These are phyloP conservation scores for Chloropsis cyanopogon DNA, from an alignment of 2,113 vertebrate species.

Conservation along the genomic window DNA sequence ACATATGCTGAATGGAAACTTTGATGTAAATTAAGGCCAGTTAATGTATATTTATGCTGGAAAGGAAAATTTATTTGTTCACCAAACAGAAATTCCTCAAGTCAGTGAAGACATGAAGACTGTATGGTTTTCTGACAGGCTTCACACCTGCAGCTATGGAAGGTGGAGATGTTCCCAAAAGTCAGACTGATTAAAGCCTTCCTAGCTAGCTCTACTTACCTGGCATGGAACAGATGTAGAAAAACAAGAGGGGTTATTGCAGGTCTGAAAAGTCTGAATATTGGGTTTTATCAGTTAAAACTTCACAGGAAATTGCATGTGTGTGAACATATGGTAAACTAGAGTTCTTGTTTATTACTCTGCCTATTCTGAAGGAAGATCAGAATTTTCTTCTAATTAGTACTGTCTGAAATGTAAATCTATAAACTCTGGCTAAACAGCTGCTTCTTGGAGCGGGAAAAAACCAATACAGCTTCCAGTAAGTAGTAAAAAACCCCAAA, in stretches of 20 bases:
- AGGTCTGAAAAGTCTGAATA: background rate
- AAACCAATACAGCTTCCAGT: background rate
- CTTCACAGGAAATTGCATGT: background rate
- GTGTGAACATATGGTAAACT: background rate
- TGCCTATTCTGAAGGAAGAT: background rate
- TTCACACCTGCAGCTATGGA: background rate
- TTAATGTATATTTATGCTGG: background rate
- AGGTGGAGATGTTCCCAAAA: background rate
- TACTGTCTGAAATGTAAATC: background rate
- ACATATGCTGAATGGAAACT: background rate
- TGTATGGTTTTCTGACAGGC: background rate
- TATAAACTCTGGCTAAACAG: background rate
- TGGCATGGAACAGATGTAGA: background rate
- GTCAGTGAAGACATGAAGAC: background rate
- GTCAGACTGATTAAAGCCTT: background rate
- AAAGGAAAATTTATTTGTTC: background rate
- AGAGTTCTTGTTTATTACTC: background rate
- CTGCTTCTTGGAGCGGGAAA: background rate
- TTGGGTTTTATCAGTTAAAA: background rate
- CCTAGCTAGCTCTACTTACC: background rate
- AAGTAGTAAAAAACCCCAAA: background rate
- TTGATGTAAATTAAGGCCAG: background rate
- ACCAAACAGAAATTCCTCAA: background rate
- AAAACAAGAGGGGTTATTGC: background rate
- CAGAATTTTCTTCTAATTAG: background rate